phyloP scores from a whole-genome alignment of 2,797 vertebrate genomes.

The Hirundo rustica region DNA sequence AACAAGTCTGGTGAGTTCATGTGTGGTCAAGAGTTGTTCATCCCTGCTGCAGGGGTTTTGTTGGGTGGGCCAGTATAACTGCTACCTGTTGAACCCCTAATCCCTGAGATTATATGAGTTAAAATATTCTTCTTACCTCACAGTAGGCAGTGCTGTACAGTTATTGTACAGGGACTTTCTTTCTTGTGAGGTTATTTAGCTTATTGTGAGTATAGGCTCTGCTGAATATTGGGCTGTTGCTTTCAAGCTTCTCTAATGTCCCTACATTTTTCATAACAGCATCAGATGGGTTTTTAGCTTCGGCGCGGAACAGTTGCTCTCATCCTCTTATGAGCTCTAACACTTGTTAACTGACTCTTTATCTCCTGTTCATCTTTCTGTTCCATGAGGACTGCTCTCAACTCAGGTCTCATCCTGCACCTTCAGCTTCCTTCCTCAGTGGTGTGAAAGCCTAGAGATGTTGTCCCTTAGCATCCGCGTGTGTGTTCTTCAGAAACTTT shows the following conservation, averaged over 20 bases:
- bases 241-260: not conserved
- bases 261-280: not conserved
- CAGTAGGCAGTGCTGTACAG: not conserved
- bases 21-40: not conserved
- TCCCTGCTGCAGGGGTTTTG: not conserved
- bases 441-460: not conserved
- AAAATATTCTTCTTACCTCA: not conserved
- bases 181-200: not conserved
- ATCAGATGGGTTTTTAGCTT: not conserved
- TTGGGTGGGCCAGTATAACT: not conserved
- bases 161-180: not conserved
- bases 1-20: not conserved
- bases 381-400: not conserved
- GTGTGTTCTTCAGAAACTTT: not conserved
- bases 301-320: not conserved
- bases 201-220: not conserved
- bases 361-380: not conserved
- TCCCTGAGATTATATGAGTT: not conserved
- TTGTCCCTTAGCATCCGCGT: not conserved
- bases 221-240: not conserved
- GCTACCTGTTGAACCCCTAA: not conserved
- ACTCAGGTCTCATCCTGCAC: not conserved
- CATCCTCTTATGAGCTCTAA: not conserved
- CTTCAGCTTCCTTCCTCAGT: not conserved
- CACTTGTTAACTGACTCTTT: not conserved